Evolutionary conservation across 2,888 invertebrate genomes (phyloP).

Genomic region (Scelioninae gen. 1): DNA sequence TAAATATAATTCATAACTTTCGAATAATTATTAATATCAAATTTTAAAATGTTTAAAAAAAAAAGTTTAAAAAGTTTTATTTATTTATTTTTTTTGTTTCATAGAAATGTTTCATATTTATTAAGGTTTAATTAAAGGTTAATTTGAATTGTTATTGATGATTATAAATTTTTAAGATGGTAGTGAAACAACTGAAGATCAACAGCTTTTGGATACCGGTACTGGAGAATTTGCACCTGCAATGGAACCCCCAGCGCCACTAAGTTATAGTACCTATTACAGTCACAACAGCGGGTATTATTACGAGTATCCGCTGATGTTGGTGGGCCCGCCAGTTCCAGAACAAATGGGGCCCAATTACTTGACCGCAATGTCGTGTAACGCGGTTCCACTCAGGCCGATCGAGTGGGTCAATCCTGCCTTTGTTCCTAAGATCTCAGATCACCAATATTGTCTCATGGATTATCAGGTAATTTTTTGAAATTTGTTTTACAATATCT

Average conservation of each 20-base stretch:
- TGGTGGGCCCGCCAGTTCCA: slow-evolving; percentile 83
- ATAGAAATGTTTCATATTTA: too few relatives aligned
- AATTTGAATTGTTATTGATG: too few relatives aligned
- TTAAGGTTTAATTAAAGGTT: too few relatives aligned
- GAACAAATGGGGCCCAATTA: slow-evolving; percentile 78
- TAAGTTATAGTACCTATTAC: slow-evolving; percentile 81
- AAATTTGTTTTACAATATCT: too few relatives aligned
- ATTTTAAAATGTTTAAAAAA: too few relatives aligned
- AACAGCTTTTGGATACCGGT: slow-evolving; percentile 79
- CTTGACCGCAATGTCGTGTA: slow-evolving; percentile 83
- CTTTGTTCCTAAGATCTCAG: slow-evolving; percentile 80
- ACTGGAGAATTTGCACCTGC: slow-evolving; percentile 76
- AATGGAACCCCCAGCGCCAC: slow-evolving; percentile 75
- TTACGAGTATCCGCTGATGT: slow-evolving; percentile 83
- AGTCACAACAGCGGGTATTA: slow-evolving; percentile 82
- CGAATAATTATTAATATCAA: too few relatives aligned
- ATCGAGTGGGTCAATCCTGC: slow-evolving; percentile 85
- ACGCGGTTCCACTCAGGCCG: slow-evolving; percentile 84
- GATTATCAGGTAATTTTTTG: slow-evolving; percentile 78
- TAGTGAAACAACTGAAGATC: slow-evolving; percentile 83
- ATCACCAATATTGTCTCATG: slow-evolving; percentile 80
- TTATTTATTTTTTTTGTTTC: too few relatives aligned
- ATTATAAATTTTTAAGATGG: slow-evolving; percentile 76
- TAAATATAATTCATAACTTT: too few relatives aligned
- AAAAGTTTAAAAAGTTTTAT: too few relatives aligned